A percentile compares a stretch with the other conserved stretches of the same genome.
Evolutionary conservation across 2,888 invertebrate species (phyloP).

Genomic region (Choreutis nemorana): DNA sequence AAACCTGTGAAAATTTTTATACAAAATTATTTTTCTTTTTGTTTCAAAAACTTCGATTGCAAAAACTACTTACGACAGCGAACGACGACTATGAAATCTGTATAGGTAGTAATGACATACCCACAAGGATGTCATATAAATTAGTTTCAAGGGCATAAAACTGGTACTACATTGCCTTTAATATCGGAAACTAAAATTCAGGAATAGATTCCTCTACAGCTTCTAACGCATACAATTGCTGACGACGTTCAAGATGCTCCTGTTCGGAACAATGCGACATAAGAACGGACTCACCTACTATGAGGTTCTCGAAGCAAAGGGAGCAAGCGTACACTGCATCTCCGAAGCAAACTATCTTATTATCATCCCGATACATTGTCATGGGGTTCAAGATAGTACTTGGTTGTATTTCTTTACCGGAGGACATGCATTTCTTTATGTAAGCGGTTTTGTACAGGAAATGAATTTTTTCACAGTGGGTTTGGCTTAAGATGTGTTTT

Average conservation of each 20-base stretch:
- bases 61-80: too few relatives aligned
- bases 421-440: conserved; percentile 45
- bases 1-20: too few relatives aligned
- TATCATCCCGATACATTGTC: conserved; percentile 54
- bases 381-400: conserved; percentile 52
- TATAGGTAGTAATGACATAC: too few relatives aligned
- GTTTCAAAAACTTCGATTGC: too few relatives aligned
- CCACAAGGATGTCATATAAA: too few relatives aligned
- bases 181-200: too few relatives aligned
- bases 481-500: conserved; percentile 38
- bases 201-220: too few relatives aligned
- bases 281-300: conserved; percentile 45
- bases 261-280: conserved; percentile 42
- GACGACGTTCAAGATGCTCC: conserved; percentile 32
- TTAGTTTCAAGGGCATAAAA: too few relatives aligned
- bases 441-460: conserved; percentile 54
- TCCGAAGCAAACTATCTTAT: conserved; percentile 57
- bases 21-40: too few relatives aligned
- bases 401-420: conserved; percentile 48
- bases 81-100: too few relatives aligned
- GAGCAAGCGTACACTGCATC: conserved; percentile 52
- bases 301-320: conserved; percentile 46
- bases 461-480: conserved; percentile 50
- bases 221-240: conserved; percentile 31
- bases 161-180: too few relatives aligned